A percentile compares a stretch with the other conserved stretches of the same genome.
Conservation (phyloP, 2,888 invertebrate genomes). For the Mantis religiosa region DNA sequence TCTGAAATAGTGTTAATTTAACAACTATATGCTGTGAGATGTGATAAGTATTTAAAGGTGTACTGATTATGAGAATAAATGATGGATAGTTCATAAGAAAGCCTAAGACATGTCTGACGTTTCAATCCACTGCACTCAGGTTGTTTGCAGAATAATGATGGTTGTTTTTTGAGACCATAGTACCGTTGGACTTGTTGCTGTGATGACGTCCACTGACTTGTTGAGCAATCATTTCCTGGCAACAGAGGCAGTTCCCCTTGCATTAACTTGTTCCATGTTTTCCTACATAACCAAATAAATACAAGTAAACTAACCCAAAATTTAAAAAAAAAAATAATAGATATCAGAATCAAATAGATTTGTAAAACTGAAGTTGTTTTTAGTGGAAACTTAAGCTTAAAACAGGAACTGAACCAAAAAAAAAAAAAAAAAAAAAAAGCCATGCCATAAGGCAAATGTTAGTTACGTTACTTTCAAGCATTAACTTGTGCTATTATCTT, state of each 20-base stretch:
- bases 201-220: not conserved
- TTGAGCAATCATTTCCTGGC: not conserved
- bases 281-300: not conserved
- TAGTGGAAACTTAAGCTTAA: too few relatives aligned
- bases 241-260: not conserved
- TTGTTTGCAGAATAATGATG: not conserved
- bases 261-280: not conserved
- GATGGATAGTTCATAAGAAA: not conserved
- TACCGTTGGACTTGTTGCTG: not conserved
- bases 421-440: too few relatives aligned
- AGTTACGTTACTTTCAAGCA: too few relatives aligned
- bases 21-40: not conserved
- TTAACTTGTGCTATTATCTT: too few relatives aligned
- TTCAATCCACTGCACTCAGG: conserved; percentile 1
- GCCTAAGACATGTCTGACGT: not conserved
- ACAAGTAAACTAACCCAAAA: not conserved
- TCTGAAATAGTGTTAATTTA: not conserved
- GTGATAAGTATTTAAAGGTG: not conserved
- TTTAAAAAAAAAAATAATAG: not conserved
- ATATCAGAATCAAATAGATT: too few relatives aligned
- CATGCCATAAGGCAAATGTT: too few relatives aligned
- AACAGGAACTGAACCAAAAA: too few relatives aligned
- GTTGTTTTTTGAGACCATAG: not conserved
- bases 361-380: too few relatives aligned
- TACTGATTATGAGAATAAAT: not conserved